Conservation (phyloP, 2,797 vertebrate species). For the Pangasius sanitwongsei region DNA sequence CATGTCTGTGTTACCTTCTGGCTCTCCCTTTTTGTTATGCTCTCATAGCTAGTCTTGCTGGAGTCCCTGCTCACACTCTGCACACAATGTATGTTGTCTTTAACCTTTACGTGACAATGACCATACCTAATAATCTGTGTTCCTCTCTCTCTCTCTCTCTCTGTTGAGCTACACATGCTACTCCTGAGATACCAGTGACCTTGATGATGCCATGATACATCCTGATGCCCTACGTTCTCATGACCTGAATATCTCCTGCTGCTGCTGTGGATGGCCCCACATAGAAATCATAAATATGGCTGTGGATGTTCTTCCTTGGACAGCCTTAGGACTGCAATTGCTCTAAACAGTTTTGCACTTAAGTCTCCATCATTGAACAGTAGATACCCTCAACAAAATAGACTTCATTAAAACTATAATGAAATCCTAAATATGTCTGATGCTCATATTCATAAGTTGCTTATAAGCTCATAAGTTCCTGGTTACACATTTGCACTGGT, state of each 20-base stretch:
- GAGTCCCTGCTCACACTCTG: background rate
- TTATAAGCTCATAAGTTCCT: background rate
- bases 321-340: background rate
- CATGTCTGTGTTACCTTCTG: too few relatives aligned
- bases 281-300: background rate
- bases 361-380: background rate
- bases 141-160: too few relatives aligned
- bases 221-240: background rate
- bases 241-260: background rate
- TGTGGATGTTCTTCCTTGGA: background rate
- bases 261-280: background rate
- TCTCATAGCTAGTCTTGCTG: background rate
- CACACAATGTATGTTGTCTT: background rate
- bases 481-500: background rate
- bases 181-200: background rate
- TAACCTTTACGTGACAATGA: background rate
- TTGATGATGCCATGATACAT: background rate
- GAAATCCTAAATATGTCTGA: too few relatives aligned
- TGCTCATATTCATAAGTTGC: background rate
- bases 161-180: too few relatives aligned
- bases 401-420: background rate
- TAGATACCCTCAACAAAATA: background rate
- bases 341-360: background rate
- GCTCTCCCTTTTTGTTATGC: background rate
- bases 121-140: background rate